Conservation (phyloP, 2,888 invertebrate genomes). For the Nomada lathburiana region DNA sequence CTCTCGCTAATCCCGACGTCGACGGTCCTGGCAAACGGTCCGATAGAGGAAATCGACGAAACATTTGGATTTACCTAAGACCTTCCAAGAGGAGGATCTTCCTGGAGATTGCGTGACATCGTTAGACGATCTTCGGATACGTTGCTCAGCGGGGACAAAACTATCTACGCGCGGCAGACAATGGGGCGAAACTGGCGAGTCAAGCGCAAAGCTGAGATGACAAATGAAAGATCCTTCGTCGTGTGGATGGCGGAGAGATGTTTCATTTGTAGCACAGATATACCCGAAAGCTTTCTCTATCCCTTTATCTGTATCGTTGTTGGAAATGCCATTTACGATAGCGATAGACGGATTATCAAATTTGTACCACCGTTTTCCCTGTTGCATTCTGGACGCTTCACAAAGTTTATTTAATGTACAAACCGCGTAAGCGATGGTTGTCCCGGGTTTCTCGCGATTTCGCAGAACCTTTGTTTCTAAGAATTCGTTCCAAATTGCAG, state of each 20-base stretch:
- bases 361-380: too few species aligned
- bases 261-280: conserved; percentile 69
- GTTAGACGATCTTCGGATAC: conserved; percentile 8
- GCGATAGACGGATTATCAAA: too few species aligned
- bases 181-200: conserved; percentile 75
- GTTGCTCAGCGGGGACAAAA: conserved; percentile 69
- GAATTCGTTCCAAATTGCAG: conserved; percentile 16
- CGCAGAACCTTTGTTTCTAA: not conserved
- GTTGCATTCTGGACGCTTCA: too few species aligned
- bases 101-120: not conserved
- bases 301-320: not conserved
- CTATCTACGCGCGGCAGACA: conserved; percentile 71
- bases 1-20: not conserved
- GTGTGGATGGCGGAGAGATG: conserved; percentile 35
- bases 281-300: conserved; percentile 35
- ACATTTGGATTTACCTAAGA: too few species aligned
- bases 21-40: conserved; percentile 4
- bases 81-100: conserved; percentile 5
- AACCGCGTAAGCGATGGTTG: too few species aligned
- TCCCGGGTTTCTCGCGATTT: too few species aligned
- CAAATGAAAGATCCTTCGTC: conserved; percentile 75
- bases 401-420: too few species aligned
- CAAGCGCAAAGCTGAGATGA: conserved; percentile 79
- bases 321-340: too few species aligned
- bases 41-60: not conserved